phyloP scores from a whole-genome alignment of 2,888 invertebrate species.

The Amphipyra berbera region DNA sequence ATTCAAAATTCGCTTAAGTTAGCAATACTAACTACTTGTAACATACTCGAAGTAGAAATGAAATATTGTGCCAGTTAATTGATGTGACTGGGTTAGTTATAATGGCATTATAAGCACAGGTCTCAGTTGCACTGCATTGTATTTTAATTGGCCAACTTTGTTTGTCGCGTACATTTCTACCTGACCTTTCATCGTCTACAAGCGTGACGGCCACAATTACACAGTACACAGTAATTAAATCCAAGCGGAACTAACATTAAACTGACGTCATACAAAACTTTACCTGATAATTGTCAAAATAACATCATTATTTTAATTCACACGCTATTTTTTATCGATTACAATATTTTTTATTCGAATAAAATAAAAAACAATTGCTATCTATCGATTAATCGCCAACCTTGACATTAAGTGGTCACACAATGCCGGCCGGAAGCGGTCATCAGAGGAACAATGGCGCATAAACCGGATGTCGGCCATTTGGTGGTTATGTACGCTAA shows the following conservation, averaged over 20 bases:
- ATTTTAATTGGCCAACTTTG: neutral
- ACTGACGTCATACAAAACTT: neutral
- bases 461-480: slow-evolving; percentile 54
- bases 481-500: slow-evolving; percentile 40
- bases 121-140: neutral
- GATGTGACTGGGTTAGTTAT: no score
- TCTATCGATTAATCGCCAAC: slow-evolving; percentile 47
- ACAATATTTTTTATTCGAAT: slow-evolving; percentile 8
- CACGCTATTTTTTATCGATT: slow-evolving; percentile 1
- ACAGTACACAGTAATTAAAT: slow-evolving; percentile 10
- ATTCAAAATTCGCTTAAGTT: no score
- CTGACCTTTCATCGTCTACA: neutral
- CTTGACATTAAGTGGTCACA: slow-evolving; percentile 58
- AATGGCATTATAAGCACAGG: neutral
- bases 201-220: neutral
- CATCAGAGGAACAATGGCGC: slow-evolving; percentile 59
- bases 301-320: neutral
- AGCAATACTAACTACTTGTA: no score
- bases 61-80: no score
- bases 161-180: neutral
- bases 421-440: slow-evolving; percentile 55
- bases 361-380: slow-evolving; percentile 17
- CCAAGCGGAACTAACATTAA: neutral
- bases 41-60: no score
- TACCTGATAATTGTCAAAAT: neutral